Percentiles rank a stretch among this genome's conserved stretches.
Conservation (phyloP, 2,888 invertebrate genomes). For the Sesamia inferens region DNA sequence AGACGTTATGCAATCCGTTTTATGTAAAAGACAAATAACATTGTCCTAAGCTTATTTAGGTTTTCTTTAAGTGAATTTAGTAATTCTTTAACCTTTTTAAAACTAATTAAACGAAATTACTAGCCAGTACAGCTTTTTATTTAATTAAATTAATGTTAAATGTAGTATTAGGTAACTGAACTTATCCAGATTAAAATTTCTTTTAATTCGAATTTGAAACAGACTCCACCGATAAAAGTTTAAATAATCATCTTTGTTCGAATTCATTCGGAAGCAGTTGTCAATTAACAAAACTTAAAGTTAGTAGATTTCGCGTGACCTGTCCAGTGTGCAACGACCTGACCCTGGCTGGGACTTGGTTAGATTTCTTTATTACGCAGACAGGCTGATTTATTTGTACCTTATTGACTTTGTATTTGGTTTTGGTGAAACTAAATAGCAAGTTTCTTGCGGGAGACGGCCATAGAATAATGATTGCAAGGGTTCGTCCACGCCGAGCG, state of each 20-base stretch:
- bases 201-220: slow-evolving; percentile 24
- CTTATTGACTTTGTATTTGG: slow-evolving; percentile 63
- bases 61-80: too few relatives aligned
- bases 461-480: slow-evolving; percentile 60
- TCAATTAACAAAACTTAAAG: slow-evolving; percentile 44
- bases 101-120: not conserved
- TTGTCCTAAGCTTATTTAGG: too few relatives aligned
- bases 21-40: not conserved
- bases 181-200: slow-evolving; percentile 8
- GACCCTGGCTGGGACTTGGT: slow-evolving; percentile 33
- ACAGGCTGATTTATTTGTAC: slow-evolving; percentile 65
- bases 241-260: slow-evolving; percentile 40
- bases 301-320: slow-evolving; percentile 39
- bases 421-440: slow-evolving; percentile 57
- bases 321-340: slow-evolving; percentile 29
- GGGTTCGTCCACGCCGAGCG: slow-evolving; percentile 43
- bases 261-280: slow-evolving; percentile 33
- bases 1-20: not conserved
- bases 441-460: slow-evolving; percentile 50
- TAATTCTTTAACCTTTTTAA: not conserved
- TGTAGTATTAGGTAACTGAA: slow-evolving; percentile 31
- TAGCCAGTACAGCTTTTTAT: not conserved
- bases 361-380: slow-evolving; percentile 60
- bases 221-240: slow-evolving; percentile 45
- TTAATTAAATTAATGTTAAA: slow-evolving; percentile 12